Base-by-base conservation (phyloP, 2,888 invertebrate species). In the Apodemia mormo region DNA sequence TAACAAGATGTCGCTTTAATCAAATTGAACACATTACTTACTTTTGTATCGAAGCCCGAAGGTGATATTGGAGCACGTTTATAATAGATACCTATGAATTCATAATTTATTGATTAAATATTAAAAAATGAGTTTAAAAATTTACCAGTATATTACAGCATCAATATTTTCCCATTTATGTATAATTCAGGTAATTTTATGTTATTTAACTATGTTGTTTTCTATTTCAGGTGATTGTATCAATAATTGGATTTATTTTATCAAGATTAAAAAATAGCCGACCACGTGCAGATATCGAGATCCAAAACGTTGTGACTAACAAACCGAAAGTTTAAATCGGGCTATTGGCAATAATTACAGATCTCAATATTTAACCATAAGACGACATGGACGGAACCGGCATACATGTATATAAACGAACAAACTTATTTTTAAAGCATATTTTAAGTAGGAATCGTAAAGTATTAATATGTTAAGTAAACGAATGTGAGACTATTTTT, bases 371-470 rank as follows among this genome's bases (percentile, higher is more conserved):
- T 33, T 22, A 9, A 67, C 14, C 9, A 56, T 30, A 30, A 70
- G 68, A 64, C 10, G 54, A 54, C n/a, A 45, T 30, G 37, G 66
- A 65, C 61, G n/a, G n/a, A 12, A 56, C 10, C 8, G 67, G 56
- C 14, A 68, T 71, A 67, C 49, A 49, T 72, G 40, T 70, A 70
- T 69, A 69, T 56, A 72, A 61, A 72, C 70, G 66, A 66, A 72
- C 70, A 61, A 14, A 61, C 6, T 2, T 56, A 70, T 73, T 69
- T 70, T 71, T 71, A 70, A 75, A 73, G 73, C 74, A 72, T 73
- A 72, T 68, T 73, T 77, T 75, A 61, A 61, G 75, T 77, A 80
- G 74, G 76, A 79, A 77, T 78, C 74, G 76, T 75, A 73, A 29
- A 68, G 66, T 68, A 56, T 67, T 69, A 66, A 68, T 61, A 70